These are phyloP conservation scores for Alexandromys fortis DNA, from an alignment of 2,113 vertebrate species.

Conservation along the genomic window DNA sequence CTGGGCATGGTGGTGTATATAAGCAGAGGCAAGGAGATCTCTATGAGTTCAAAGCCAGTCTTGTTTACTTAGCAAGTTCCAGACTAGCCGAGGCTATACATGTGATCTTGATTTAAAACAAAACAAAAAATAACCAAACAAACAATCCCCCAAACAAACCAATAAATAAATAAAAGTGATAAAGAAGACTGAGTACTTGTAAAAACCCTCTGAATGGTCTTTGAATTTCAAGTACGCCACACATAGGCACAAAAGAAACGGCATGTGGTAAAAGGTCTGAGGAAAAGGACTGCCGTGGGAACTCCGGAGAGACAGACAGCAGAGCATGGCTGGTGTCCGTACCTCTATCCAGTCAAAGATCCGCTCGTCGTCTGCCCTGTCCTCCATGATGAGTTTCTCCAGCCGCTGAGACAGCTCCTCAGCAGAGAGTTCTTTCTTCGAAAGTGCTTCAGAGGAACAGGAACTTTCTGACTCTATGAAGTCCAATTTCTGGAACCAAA, in stretches of 20 bases:
- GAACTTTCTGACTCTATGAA: constrained; percentile 91
- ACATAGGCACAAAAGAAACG: not conserved
- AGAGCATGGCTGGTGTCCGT: constrained; percentile 71
- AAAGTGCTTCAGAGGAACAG: constrained; percentile 88
- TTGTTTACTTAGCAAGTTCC: not conserved
- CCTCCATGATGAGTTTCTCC: constrained; percentile 95
- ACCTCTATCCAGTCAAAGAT: constrained; percentile 99
- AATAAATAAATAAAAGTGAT: not conserved
- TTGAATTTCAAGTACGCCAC: not conserved
- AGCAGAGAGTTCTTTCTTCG: constrained; percentile 89
- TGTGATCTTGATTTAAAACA: not conserved
- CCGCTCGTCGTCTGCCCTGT: constrained; percentile 96
- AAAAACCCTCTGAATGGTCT: constrained; percentile 3
- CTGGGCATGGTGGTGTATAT: not conserved
- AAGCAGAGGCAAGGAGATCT: not conserved
- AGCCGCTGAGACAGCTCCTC: constrained; percentile 94
- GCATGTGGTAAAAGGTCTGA: not conserved
- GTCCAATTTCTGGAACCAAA: constrained; percentile 93
- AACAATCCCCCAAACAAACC: not conserved
- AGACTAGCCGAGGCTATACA: not conserved
- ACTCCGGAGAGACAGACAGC: not conserved
- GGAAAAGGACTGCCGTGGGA: not conserved
- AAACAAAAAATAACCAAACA: not conserved
- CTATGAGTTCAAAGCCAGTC: not conserved
- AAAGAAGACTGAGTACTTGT: constrained; percentile 4